phyloP scores from a whole-genome alignment of 2,113 vertebrate species.

The Chaenogobius annularis region DNA sequence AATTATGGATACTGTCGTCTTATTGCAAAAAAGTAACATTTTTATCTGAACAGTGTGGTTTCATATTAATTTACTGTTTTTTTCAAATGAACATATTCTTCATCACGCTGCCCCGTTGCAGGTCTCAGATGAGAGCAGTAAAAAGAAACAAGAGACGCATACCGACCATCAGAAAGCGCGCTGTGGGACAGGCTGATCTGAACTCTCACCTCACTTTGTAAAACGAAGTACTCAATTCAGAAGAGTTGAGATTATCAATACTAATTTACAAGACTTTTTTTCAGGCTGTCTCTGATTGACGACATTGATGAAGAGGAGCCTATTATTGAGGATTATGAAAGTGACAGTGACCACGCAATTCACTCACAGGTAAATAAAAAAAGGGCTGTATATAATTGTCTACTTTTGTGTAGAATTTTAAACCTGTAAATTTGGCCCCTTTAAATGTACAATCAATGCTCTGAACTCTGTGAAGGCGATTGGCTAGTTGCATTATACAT shows the following conservation, averaged over 20 bases:
- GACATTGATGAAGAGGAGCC: slow-evolving; percentile 35
- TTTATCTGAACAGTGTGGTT: no score
- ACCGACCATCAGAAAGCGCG: background rate
- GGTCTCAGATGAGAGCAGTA: slow-evolving; percentile 45
- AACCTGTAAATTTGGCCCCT: no score
- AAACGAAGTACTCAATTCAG: slow-evolving; percentile 7
- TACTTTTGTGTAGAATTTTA: no score
- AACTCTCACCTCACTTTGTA: slow-evolving; percentile 66
- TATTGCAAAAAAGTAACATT: background rate
- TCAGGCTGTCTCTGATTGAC: slow-evolving; percentile 71
- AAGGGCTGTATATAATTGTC: no score
- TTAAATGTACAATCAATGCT: no score
- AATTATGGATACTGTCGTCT: background rate
- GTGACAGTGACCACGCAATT: slow-evolving; percentile 37
- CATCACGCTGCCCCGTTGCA: slow-evolving; percentile 29
- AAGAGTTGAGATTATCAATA: background rate
- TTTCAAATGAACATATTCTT: background rate
- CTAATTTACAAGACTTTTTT: background rate
- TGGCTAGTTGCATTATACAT: no score
- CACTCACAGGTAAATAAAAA: slow-evolving; percentile 62
- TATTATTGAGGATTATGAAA: slow-evolving; percentile 64
- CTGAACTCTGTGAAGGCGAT: no score
- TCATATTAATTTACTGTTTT: no score
- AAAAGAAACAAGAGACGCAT: slow-evolving; percentile 10
- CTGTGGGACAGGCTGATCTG: slow-evolving; percentile 34